Evolutionary conservation across 2,797 vertebrate species (phyloP), one percentile per base, ranked within the genome.

Genomic region (Mustela erminea): DNA sequence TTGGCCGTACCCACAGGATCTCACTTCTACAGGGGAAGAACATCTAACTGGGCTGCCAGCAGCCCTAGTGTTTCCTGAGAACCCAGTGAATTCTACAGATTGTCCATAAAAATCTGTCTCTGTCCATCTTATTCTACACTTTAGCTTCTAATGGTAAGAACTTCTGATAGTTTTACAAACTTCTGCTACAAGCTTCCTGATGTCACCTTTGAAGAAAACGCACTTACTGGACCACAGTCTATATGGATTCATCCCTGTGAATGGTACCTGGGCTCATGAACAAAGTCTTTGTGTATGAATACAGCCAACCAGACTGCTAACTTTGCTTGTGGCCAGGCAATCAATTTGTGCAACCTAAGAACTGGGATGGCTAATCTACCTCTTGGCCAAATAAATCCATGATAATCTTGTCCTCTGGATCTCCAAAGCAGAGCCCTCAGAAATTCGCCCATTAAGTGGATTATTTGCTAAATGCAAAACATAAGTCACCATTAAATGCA

Each of bases 191-290:
- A 99, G 98, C 98, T 99, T 97, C 99, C 99, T 54, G 99, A 99
- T 5, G 99, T 99, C 94, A 99, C 99, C 1, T 99, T 99, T 98
- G 99, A 99, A 97, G 99, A 99, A 98, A 99, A 99, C 64, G 99
- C 99, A 27, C 98, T 99, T 29, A 98, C 99, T 0, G 99, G 99
- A 95, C 99, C 99, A 10, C 98, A 99, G 41, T 99, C 99, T 0
- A 99, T 99, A 97, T 99, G 99, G 52, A 99, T 99, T 91, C 99
- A 99, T 3, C 99, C 99, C 90, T 99, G 99, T 95, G 99, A 98
- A 97, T 98, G 99, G 97, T 99, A 70, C n/a, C 98, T 0, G 99
- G 98, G 0, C 99, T 99, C 20, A 99, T 99, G 85, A 99, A 98
- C 98, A 99, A 98, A 3, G 99, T 99, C 93, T 78, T 54, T 0